Percentiles rank a stretch among this genome's conserved stretches.
phyloP scores from a whole-genome alignment of 37 sponge, comb jelly and placozoan species.

The Beroe forskalii region DNA sequence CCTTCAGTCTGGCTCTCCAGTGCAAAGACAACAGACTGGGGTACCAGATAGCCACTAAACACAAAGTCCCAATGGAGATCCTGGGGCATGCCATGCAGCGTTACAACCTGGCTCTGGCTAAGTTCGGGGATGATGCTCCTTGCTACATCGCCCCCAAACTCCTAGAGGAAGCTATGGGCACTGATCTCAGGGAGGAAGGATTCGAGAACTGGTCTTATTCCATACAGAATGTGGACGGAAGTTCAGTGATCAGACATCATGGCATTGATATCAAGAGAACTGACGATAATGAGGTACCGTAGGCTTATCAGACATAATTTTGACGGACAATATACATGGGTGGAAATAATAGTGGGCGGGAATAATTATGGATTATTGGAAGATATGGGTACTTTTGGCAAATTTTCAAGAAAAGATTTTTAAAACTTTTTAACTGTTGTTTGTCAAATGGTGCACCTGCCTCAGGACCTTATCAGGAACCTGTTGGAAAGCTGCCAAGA shows the following conservation, averaged over 20 bases:
- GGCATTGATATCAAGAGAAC: slow-evolving; percentile 5
- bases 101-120: neutral
- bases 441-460: too few relatives aligned
- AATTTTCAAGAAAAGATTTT: too few relatives aligned
- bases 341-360: too few relatives aligned
- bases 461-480: too few relatives aligned
- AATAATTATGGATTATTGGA: too few relatives aligned
- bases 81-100: slow-evolving; percentile 12
- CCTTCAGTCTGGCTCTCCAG: neutral
- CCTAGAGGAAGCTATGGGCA: neutral
- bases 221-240: slow-evolving; percentile 25
- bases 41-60: slow-evolving; percentile 19
- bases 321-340: too few relatives aligned
- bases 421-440: too few relatives aligned
- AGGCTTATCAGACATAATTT: too few relatives aligned
- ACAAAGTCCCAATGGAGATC: slow-evolving; percentile 14
- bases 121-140: slow-evolving; percentile 15
- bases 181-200: neutral
- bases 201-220: neutral
- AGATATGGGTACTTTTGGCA: too few relatives aligned
- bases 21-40: slow-evolving; percentile 30
- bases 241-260: slow-evolving; percentile 11
- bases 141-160: slow-evolving; percentile 14
- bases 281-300: neutral
- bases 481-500: too few relatives aligned